These are phyloP conservation scores for Macquaria australasica DNA, from an alignment of 2,113 vertebrate genomes.

Conservation along the genomic window DNA sequence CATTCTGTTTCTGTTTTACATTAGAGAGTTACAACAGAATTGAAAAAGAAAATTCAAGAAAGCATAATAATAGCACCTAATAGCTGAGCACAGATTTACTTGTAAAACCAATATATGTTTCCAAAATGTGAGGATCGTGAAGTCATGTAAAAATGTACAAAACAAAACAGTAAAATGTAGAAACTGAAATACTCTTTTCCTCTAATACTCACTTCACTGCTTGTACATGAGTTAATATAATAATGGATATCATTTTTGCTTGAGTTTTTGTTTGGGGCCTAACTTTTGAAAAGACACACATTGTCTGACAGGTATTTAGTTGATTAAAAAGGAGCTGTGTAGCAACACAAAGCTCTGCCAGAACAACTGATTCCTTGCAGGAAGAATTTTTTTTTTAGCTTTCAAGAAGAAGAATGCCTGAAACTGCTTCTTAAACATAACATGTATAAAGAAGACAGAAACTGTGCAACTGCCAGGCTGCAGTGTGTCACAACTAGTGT, in stretches of 20 bases:
- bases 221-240: too few species aligned
- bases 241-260: too few species aligned
- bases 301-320: neutral
- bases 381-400: slow-evolving; percentile 30
- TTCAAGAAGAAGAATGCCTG: slow-evolving; percentile 41
- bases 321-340: slow-evolving; percentile 1
- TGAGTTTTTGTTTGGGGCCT: too few species aligned
- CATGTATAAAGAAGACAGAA: slow-evolving; percentile 24
- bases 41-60: neutral
- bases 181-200: too few species aligned
- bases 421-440: slow-evolving; percentile 20
- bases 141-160: neutral
- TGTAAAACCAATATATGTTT: neutral
- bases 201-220: too few species aligned
- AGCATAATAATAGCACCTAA: too few species aligned
- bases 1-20: too few species aligned
- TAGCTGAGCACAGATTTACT: neutral
- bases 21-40: neutral
- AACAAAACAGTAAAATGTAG: neutral
- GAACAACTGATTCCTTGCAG: neutral
- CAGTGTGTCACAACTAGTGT: slow-evolving; percentile 22
- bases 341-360: slow-evolving; percentile 13
- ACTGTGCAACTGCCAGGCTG: slow-evolving; percentile 2
- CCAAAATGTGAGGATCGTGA: neutral
- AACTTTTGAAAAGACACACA: too few species aligned